Percentiles rank a stretch among this genome's conserved stretches.
These are phyloP conservation scores for Mimachlamys varia DNA, from an alignment of 2,888 invertebrate species.

Conservation along the genomic window DNA sequence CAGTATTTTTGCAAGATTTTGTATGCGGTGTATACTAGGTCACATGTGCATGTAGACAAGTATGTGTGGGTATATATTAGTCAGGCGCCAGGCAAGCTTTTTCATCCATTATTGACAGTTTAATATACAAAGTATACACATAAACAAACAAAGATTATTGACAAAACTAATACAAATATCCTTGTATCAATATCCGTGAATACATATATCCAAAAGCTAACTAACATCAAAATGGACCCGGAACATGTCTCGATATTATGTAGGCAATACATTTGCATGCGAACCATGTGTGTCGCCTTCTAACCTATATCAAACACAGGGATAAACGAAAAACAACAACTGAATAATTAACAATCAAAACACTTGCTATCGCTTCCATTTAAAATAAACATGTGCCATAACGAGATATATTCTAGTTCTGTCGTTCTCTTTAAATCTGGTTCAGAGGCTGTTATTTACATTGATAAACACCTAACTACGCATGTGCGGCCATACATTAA, in stretches of 20 bases:
- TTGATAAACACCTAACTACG: constrained; percentile 18
- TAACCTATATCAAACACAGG: background rate
- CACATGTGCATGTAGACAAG: constrained; percentile 8
- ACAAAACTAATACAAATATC: background rate
- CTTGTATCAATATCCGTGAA: background rate
- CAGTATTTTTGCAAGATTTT: background rate
- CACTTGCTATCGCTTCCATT: background rate
- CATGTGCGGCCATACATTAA: constrained; percentile 32
- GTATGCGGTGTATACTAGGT: background rate
- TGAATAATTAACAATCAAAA: background rate
- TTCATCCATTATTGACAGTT: background rate
- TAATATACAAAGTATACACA: background rate
- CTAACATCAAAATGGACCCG: background rate
- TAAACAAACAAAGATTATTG: background rate
- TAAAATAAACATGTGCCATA: background rate
- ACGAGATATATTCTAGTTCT: background rate
- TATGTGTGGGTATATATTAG: background rate
- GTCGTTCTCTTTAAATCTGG: background rate
- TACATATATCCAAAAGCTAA: background rate
- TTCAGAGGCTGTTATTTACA: constrained; percentile 6
- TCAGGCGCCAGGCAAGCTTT: background rate
- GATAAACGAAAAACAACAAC: background rate
- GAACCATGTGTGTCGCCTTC: background rate
- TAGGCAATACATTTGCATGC: background rate
- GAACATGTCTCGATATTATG: background rate